phyloP scores from a whole-genome alignment of 2,888 invertebrate genomes.

The Rotaria magnacalcarata region DNA sequence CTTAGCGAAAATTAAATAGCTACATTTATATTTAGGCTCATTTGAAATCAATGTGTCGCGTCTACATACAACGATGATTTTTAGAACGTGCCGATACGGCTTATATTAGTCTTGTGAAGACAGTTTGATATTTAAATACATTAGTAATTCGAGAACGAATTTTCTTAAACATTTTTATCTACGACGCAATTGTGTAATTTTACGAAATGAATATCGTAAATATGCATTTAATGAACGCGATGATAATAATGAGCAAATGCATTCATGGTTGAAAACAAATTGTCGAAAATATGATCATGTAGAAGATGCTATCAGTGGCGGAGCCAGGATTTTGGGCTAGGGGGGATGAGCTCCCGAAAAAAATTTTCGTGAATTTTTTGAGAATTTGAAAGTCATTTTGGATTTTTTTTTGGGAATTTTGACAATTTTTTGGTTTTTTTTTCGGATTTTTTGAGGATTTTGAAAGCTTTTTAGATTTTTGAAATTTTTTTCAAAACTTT shows the following conservation, averaged over 20 bases:
- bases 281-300: not conserved
- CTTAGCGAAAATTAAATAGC: too few species aligned
- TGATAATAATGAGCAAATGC: not conserved
- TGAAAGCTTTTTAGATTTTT: too few species aligned
- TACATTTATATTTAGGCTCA: not conserved
- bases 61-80: not conserved
- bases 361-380: too few species aligned
- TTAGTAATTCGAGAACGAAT: conserved; percentile 32
- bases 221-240: not conserved
- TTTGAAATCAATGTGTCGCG: not conserved
- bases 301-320: not conserved
- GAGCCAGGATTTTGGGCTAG: too few species aligned
- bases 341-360: too few species aligned
- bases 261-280: not conserved
- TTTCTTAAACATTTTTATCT: not conserved
- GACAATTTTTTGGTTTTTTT: too few species aligned
- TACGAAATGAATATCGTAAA: conserved; percentile 21
- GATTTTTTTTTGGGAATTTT: too few species aligned
- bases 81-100: not conserved
- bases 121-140: conserved; percentile 29
- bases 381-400: too few species aligned
- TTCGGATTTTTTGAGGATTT: too few species aligned
- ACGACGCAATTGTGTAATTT: not conserved
- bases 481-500: too few species aligned
- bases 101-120: not conserved